Base-by-base conservation (phyloP, 2,888 invertebrate species). In the Hydriomena furcata region DNA sequence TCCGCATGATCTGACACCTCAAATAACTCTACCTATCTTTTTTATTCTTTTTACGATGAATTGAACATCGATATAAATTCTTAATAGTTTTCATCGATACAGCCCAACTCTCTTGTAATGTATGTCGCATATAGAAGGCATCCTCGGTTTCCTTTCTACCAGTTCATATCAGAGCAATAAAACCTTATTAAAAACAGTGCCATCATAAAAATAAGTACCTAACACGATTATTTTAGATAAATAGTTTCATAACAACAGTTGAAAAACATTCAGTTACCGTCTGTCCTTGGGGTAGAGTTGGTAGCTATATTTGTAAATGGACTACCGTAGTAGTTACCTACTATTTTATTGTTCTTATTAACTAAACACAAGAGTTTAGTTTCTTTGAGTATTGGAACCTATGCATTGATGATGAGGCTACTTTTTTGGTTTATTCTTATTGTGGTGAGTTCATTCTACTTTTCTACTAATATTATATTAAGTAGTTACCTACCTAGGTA, bases 351-450 rank as follows among this genome's bases (percentile, higher is more conserved):
- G n/a, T n/a, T n/a, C n/a, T n/a, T n/a, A n/a, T n/a, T n/a, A n/a
- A n/a, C n/a, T n/a, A n/a, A n/a, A n/a, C n/a, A n/a, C n/a, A n/a
- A n/a, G n/a, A n/a, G n/a, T n/a, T n/a, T n/a, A n/a, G n/a, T n/a
- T n/a, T n/a, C 7, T 11, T 30, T 30, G 11, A 30, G 6, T 10
- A 30, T 13, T 21, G n/a, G 7, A 6, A 11, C 8, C 7, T 28
- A 6, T 11, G 8, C 2, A 4, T 8, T 58, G 56, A 53, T 55
- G 34, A 65, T 63, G 61, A 52, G 43, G 36, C 54, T 50, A 12
- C 20, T 68, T 28, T 65, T 50, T 52, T 48, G 68, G 41, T 41
- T 69, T 40, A 34, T 73, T 41, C 43, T 71, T 30, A 49, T 67
- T 7, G 17, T 63, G 54, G 76, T 76, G 47, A 73, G 76, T 70